Conservation (phyloP, 30 jellyfish, hydroid and myxozoan species). For the Mastigias papua region DNA sequence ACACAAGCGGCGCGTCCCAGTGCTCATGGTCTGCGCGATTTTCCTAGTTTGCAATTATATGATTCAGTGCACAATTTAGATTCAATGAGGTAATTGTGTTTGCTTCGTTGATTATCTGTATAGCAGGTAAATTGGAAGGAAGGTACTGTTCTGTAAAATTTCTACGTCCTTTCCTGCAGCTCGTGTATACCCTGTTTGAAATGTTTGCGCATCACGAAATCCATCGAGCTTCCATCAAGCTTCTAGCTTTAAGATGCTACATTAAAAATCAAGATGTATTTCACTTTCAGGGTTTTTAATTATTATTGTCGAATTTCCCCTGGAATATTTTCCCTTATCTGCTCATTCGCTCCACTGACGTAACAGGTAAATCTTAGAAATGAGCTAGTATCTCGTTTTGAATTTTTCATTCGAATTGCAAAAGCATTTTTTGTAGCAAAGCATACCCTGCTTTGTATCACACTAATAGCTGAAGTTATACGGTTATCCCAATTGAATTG, state of each 20-base stretch:
- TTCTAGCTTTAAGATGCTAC: too few species aligned
- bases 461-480: too few species aligned
- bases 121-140: slow-evolving; percentile 2
- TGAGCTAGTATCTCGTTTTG: not conserved
- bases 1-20: slow-evolving; percentile 18
- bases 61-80: slow-evolving; percentile 26
- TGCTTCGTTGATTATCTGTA: slow-evolving; percentile 36
- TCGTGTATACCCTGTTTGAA: not conserved
- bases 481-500: too few species aligned
- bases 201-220: not conserved
- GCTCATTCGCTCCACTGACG: slow-evolving; percentile 17
- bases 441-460: too few species aligned
- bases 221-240: not conserved
- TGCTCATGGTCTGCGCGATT: not conserved
- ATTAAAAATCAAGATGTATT: too few species aligned
- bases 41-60: not conserved
- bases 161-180: not conserved
- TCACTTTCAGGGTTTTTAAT: not conserved
- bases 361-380: slow-evolving; percentile 10
- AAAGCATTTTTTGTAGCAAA: not conserved
- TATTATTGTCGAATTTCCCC: not conserved
- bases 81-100: slow-evolving; percentile 63
- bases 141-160: not conserved
- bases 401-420: not conserved
- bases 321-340: not conserved